Evolutionary conservation across 2,797 vertebrate genomes (phyloP).

Genomic region (Tapirus indicus): DNA sequence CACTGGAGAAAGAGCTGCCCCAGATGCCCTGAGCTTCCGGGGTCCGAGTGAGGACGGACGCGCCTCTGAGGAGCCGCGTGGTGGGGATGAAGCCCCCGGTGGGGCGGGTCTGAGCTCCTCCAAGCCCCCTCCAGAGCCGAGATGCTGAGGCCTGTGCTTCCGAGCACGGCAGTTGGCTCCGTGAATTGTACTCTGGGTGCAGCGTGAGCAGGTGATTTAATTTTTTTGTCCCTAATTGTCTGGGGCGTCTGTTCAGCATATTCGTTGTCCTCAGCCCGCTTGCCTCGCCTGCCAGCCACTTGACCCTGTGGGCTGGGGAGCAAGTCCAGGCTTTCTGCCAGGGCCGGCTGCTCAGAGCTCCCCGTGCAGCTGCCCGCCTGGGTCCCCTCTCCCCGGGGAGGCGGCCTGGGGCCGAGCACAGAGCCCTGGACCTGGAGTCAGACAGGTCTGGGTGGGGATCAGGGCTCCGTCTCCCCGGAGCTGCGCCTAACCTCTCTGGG

Average conservation of each 20-base stretch:
- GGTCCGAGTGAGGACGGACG: neutral
- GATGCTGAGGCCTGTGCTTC: neutral
- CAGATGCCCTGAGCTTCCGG: neutral
- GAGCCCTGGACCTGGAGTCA: neutral
- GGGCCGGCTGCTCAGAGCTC: neutral
- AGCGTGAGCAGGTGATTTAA: neutral
- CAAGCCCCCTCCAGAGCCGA: rapidly evolving
- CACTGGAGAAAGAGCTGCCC: rapidly evolving
- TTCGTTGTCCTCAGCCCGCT: rapidly evolving
- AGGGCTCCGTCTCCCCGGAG: rapidly evolving
- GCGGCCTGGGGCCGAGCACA: neutral
- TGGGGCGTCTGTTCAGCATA: neutral
- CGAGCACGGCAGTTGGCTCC: rapidly evolving
- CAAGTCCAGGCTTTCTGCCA: rapidly evolving
- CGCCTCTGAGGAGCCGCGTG: rapidly evolving
- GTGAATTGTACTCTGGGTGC: neutral
- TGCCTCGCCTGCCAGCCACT: neutral
- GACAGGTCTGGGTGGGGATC: neutral
- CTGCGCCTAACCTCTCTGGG: neutral
- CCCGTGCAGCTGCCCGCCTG: rapidly evolving
- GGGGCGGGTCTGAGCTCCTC: rapidly evolving
- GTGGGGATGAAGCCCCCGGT: rapidly evolving
- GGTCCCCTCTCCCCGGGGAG: neutral
- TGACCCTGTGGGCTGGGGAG: neutral
- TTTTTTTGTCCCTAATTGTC: neutral